Evolutionary conservation across 1,140 invertebrate species (phyloP).

Genomic region (Neoseiulus cucumeris): DNA sequence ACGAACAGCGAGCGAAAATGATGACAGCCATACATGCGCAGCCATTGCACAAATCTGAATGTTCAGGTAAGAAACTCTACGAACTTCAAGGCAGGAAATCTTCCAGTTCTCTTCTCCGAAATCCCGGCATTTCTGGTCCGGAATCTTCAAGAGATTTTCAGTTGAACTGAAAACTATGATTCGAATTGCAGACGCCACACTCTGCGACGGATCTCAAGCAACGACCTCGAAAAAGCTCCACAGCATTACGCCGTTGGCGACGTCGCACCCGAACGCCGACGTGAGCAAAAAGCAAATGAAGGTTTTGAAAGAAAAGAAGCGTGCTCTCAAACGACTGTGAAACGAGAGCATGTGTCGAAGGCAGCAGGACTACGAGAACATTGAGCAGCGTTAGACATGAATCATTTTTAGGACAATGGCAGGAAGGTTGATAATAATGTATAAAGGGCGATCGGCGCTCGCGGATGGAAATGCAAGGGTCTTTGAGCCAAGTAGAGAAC

Average conservation of each 20-base stretch:
- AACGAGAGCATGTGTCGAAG: neutral
- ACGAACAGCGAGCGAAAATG: constrained; percentile 67
- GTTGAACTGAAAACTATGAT: too few species aligned
- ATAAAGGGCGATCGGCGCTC: too few species aligned
- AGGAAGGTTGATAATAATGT: too few species aligned
- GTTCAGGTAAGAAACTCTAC: neutral
- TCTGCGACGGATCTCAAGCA: neutral
- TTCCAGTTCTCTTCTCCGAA: too few species aligned
- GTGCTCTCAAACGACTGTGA: constrained; percentile 2
- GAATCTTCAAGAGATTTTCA: too few species aligned
- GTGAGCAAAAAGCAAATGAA: constrained; percentile 10
- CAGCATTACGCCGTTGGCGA: neutral
- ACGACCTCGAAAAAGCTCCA: neutral
- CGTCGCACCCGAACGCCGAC: neutral
- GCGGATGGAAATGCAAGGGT: too few species aligned
- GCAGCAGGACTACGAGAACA: neutral
- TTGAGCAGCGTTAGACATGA: too few species aligned
- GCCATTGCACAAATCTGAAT: constrained; percentile 15
- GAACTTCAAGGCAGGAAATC: neutral
- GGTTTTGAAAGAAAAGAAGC: constrained; percentile 7
- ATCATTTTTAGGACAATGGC: too few species aligned
- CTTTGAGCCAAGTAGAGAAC: too few species aligned
- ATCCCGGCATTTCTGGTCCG: too few species aligned
- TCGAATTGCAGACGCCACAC: neutral
- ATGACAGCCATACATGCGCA: constrained; percentile 84